Conservation (phyloP, 1,140 invertebrate species). For the Drosophila sp. region DNA sequence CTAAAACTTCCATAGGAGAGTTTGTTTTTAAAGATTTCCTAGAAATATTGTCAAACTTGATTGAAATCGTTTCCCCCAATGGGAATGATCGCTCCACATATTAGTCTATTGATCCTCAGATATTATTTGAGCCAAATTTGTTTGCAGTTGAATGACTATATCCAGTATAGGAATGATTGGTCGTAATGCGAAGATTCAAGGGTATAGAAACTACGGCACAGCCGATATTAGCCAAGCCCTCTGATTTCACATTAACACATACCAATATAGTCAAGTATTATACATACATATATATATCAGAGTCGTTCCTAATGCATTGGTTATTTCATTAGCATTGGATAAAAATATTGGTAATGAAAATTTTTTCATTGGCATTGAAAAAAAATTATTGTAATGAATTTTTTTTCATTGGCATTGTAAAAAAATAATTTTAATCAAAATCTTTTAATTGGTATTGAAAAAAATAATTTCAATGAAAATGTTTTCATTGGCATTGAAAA, state of each 20-base stretch:
- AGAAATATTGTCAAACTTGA: background rate
- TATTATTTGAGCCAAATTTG: background rate
- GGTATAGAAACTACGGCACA: conserved; percentile 10
- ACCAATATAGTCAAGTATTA: background rate
- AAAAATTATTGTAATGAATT: too few relatives aligned
- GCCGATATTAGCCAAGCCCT: conserved; percentile 2
- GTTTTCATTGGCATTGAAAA: too few relatives aligned
- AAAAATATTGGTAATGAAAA: too few relatives aligned
- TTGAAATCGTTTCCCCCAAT: background rate
- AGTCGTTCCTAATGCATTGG: too few relatives aligned
- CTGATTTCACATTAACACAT: background rate
- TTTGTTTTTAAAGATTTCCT: background rate
- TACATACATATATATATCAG: too few relatives aligned
- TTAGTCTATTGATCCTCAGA: background rate
- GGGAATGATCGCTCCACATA: background rate
- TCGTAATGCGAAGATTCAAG: background rate
- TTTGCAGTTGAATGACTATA: background rate
- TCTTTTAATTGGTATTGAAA: too few relatives aligned
- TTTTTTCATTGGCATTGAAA: too few relatives aligned
- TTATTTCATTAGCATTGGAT: too few relatives aligned
- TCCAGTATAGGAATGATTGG: background rate
- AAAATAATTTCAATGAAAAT: too few relatives aligned
- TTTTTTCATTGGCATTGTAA: too few relatives aligned
- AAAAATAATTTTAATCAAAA: too few relatives aligned
- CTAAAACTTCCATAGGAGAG: background rate